These are phyloP conservation scores for Synergus japonicus DNA, from an alignment of 2,888 invertebrate species.

Conservation along the genomic window DNA sequence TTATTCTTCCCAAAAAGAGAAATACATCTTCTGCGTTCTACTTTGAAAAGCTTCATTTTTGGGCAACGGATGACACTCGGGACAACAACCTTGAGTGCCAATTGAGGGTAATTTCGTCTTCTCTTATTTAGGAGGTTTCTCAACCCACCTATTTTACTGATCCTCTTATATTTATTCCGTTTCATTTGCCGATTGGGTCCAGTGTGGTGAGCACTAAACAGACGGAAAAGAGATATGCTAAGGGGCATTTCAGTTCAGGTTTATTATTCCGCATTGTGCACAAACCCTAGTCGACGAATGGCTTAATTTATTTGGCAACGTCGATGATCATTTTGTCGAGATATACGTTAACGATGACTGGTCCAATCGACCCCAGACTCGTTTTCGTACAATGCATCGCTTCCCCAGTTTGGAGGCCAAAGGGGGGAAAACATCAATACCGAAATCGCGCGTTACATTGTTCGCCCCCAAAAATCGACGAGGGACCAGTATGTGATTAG, in stretches of 20 bases:
- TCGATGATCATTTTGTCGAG: constrained; percentile 35
- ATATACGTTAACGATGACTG: constrained; percentile 28
- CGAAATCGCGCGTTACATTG: constrained; percentile 51
- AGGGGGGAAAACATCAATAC: constrained; percentile 37
- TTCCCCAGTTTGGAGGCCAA: constrained; percentile 1
- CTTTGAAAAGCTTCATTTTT: background rate
- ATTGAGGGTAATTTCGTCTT: constrained; percentile 23
- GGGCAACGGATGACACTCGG: background rate
- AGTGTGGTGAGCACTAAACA: constrained; percentile 24
- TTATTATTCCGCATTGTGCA: constrained; percentile 61
- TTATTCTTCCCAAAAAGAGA: background rate
- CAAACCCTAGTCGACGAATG: constrained; percentile 56
- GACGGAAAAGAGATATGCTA: background rate
- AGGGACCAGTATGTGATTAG: constrained; percentile 30
- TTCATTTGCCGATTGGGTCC: constrained; percentile 68
- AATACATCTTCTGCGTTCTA: background rate
- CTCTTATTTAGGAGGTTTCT: background rate
- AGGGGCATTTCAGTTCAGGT: constrained; percentile 44
- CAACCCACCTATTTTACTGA: constrained; percentile 11
- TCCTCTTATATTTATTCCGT: constrained; percentile 65
- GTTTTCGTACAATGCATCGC: constrained; percentile 1
- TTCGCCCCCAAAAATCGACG: constrained; percentile 40
- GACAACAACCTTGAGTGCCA: constrained; percentile 26
- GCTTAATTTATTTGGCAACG: constrained; percentile 57
- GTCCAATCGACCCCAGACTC: constrained; percentile 30